A percentile compares a stretch with the other conserved stretches of the same genome.
These are phyloP conservation scores for Epinephelus fuscoguttatus DNA, from an alignment of 2,113 vertebrate genomes.

Conservation along the genomic window DNA sequence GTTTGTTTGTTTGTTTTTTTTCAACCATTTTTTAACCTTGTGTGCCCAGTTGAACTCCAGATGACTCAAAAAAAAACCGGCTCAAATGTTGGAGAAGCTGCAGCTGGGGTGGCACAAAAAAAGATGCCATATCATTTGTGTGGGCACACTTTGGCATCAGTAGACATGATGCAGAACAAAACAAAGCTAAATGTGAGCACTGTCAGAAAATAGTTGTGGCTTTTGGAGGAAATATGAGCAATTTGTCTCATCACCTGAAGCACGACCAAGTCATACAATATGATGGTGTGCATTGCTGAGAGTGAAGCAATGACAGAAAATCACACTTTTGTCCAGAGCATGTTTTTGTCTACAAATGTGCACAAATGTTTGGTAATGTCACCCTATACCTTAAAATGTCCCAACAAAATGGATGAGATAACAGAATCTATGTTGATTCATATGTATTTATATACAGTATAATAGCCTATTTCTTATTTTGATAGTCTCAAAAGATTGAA, in stretches of 20 bases:
- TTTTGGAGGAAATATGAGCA: conserved; percentile 18
- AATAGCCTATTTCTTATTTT: too few species aligned
- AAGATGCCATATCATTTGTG: conserved; percentile 9
- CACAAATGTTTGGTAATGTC: neutral
- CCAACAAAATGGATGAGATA: neutral
- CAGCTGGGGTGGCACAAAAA: neutral
- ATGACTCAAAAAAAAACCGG: neutral
- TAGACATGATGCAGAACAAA: conserved; percentile 11
- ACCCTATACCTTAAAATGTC: neutral
- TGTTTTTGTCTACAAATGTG: neutral
- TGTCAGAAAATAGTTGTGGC: conserved; percentile 2
- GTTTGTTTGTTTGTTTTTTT: neutral
- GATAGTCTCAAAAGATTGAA: neutral
- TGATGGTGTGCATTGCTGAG: neutral
- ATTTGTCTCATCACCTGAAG: conserved; percentile 1
- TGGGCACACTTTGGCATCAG: conserved; percentile 20
- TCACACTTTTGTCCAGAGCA: neutral
- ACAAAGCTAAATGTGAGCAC: conserved; percentile 2
- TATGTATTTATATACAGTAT: neutral
- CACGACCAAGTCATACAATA: neutral
- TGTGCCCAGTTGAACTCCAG: conserved; percentile 1
- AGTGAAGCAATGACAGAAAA: neutral
- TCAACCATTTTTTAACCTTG: neutral
- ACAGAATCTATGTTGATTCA: neutral
- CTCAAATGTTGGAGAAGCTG: neutral